Base-by-base conservation (phyloP, 35 echinoderm and acorn worm genomes). In the Apostichopus californicus region DNA sequence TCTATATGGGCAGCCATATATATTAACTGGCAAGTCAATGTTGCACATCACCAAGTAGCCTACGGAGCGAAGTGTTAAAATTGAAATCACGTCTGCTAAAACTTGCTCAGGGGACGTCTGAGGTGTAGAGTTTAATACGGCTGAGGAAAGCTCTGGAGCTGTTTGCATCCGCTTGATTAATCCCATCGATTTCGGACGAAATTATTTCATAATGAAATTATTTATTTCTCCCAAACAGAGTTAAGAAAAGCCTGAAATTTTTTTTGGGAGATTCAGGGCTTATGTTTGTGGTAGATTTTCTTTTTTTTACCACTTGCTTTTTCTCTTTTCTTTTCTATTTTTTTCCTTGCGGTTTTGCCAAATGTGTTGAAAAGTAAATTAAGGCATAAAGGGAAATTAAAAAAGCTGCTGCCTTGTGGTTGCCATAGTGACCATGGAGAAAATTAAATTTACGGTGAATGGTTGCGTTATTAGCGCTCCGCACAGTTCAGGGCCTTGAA, bases 151-250 rank as follows among this genome's bases (percentile, higher is more conserved):
- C 57, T 85, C 55, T 25, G 55, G 56, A 60, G 81, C 81, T 85
- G 81, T 85, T 85, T 85, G 81, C n/a, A 15, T 11, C 17, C 81
- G 81, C 55, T 85, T 58, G 81, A 85, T 85, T 85, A 85, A 54
- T 10, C 24, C 17, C 55, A 85, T 85, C 81, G 81, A 85, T 85
- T 85, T 85, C 57, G 7, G 81, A 17, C 55, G 81, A 85, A 85
- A 85, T 85, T 56, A 85, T 85, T 85, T 85, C 81, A 85, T 85
- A 85, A 85, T 85, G 81, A 85, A 85, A 85, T 85, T 85, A 85
- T 85, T 85, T 85, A 58, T 59, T 85, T n/a, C 81, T 85, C 22
- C 55, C 55, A 85, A 85, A 85, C 81, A 85, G 81, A 58, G 17
- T 54, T 85, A 85, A 85, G 14, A 85, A 85, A 85, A 17, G 11